Percentiles rank a stretch among this genome's conserved stretches.
Conservation (phyloP, 2,888 invertebrate genomes). For the Nephrotoma appendiculata region DNA sequence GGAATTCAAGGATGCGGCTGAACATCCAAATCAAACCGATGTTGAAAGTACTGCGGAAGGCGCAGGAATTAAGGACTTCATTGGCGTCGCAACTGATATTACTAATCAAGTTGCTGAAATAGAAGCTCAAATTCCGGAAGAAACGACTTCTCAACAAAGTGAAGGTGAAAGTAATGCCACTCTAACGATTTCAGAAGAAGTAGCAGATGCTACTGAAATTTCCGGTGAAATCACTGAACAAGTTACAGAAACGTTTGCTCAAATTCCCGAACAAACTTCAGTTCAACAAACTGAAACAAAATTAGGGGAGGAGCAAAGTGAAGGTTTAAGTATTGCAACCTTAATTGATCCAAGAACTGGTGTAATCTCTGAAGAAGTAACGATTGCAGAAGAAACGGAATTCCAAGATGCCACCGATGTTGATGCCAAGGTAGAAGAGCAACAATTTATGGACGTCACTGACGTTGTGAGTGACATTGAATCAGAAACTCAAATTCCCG, state of each 20-base stretch:
- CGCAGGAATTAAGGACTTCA: not conserved
- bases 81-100: not conserved
- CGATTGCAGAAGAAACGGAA: not conserved
- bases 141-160: not conserved
- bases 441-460: no score
- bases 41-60: no score
- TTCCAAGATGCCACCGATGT: not conserved
- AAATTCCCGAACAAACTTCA: not conserved
- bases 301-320: not conserved
- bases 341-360: not conserved
- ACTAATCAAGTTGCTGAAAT: conserved; percentile 6
- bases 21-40: no score
- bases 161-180: not conserved
- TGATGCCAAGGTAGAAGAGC: not conserved
- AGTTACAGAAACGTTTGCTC: not conserved
- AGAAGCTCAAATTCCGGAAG: conserved; percentile 10
- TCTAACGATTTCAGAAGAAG: not conserved
- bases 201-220: not conserved
- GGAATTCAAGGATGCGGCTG: no score
- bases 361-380: no score
- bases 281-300: not conserved
- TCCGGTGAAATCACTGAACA: not conserved
- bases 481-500: no score
- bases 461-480: no score
- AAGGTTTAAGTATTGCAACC: not conserved